phyloP scores from a whole-genome alignment of 2,888 invertebrate genomes.

The Abrostola tripartita region DNA sequence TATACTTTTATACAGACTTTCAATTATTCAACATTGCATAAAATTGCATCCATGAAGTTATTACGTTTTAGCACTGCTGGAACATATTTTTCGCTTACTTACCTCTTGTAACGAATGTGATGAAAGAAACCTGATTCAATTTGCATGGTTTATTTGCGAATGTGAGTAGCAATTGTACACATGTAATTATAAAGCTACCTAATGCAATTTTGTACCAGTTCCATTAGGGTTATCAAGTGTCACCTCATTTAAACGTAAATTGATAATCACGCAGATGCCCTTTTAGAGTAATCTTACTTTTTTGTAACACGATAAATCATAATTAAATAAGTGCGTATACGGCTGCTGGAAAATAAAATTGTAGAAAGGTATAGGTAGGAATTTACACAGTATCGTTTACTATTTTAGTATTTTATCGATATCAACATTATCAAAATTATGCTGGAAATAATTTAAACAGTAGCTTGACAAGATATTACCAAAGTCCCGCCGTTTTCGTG shows the following conservation, averaged over 20 bases:
- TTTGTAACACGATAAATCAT: too few species aligned
- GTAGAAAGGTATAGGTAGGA: too few species aligned
- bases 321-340: neutral
- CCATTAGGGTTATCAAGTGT: too few species aligned
- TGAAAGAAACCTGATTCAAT: neutral
- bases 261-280: too few species aligned
- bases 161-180: neutral
- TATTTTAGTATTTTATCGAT: too few species aligned
- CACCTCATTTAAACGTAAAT: too few species aligned
- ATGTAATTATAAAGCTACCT: too few species aligned
- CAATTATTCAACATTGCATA: neutral
- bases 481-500: conserved; percentile 51
- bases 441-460: too few species aligned
- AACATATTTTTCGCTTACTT: conserved; percentile 18
- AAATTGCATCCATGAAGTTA: neutral
- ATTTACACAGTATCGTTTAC: too few species aligned
- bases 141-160: neutral
- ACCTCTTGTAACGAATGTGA: conserved; percentile 19
- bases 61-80: neutral
- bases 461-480: neutral
- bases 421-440: too few species aligned
- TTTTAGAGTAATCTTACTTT: too few species aligned
- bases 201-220: too few species aligned
- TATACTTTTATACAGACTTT: neutral
- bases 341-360: neutral